Evolutionary conservation across 2,797 vertebrate genomes (phyloP).

Genomic region (Micromesistius poutassou): DNA sequence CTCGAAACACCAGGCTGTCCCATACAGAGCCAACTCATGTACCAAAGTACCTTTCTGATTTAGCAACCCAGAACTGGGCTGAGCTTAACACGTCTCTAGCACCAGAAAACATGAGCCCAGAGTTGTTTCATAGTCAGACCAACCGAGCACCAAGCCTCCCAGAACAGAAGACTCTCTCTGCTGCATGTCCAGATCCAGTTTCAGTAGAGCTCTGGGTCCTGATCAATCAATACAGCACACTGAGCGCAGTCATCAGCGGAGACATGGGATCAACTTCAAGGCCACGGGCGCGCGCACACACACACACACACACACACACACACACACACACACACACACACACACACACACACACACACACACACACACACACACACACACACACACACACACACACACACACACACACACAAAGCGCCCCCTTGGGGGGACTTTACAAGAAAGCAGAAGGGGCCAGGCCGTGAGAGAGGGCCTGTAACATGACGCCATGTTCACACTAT

Average conservation of each 20-base stretch:
- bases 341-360: neutral
- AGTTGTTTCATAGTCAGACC: no score
- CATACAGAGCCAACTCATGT: no score
- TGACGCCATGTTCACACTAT: conserved; percentile 47
- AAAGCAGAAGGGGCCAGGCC: conserved; percentile 16
- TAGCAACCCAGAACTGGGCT: no score
- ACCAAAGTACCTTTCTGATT: no score
- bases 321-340: neutral
- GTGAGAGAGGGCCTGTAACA: conserved; percentile 12
- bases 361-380: neutral
- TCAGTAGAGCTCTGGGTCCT: neutral
- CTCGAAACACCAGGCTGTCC: no score
- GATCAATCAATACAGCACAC: neutral
- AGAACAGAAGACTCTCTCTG: neutral
- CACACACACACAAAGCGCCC: neutral
- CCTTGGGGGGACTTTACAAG: conserved; percentile 8
- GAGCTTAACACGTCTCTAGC: no score
- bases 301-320: neutral
- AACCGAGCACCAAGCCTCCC: no score
- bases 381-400: neutral
- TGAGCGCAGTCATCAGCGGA: neutral
- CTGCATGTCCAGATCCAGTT: neutral
- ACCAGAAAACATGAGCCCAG: no score
- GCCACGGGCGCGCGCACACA: neutral
- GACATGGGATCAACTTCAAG: conserved; percentile 12